Percentiles rank a stretch among this genome's conserved stretches.
These are phyloP conservation scores for Aphaenogaster floridana DNA, from an alignment of 1,140 invertebrate species.

Conservation along the genomic window DNA sequence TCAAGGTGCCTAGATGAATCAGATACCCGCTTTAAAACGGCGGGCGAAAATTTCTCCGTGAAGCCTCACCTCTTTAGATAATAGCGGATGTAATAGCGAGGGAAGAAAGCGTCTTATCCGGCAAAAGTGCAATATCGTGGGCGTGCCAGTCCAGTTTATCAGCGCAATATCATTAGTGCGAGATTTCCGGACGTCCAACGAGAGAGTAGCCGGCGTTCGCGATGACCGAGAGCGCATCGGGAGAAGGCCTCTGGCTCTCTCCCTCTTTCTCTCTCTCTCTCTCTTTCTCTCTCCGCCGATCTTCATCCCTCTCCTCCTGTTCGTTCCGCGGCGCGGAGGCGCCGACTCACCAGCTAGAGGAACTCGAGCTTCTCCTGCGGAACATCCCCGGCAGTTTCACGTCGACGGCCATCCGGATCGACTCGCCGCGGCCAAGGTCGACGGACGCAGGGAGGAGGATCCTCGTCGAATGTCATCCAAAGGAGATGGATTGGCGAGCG, in stretches of 20 bases:
- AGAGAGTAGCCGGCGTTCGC: slow-evolving; percentile 46
- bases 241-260: slow-evolving; percentile 43
- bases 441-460: slow-evolving; percentile 19
- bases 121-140: slow-evolving; percentile 23
- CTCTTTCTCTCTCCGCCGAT: slow-evolving; percentile 65
- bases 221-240: slow-evolving; percentile 19
- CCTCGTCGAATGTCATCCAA: slow-evolving; percentile 11
- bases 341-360: slow-evolving; percentile 72
- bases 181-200: slow-evolving; percentile 47
- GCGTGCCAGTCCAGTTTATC: slow-evolving; percentile 32
- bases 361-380: slow-evolving; percentile 73
- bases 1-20: background rate
- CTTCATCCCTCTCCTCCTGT: slow-evolving; percentile 64
- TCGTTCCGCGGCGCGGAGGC: slow-evolving; percentile 70
- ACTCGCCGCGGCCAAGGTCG: slow-evolving; percentile 75
- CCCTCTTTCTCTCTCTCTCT: slow-evolving; percentile 54
- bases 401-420: slow-evolving; percentile 77
- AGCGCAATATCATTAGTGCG: slow-evolving; percentile 20
- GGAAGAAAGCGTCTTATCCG: slow-evolving; percentile 50
- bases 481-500: background rate
- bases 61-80: slow-evolving; percentile 8
- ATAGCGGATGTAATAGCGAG: slow-evolving; percentile 3
- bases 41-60: background rate
- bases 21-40: background rate
- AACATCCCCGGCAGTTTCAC: slow-evolving; percentile 77